Conservation (phyloP, 2,113 vertebrate species). For the Acinonyx jubatus region DNA sequence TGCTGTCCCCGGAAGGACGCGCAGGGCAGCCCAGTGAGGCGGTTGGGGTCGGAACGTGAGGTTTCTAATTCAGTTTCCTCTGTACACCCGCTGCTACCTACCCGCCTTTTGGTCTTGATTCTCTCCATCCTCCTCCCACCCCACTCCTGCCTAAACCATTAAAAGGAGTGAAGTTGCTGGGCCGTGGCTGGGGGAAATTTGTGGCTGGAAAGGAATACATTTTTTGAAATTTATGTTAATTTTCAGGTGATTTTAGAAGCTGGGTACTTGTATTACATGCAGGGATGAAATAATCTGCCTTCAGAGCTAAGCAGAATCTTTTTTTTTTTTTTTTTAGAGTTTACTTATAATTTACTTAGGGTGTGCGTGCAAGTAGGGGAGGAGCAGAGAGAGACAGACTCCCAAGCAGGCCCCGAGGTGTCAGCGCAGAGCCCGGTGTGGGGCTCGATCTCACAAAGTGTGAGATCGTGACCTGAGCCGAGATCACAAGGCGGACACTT, state of each 20-base stretch:
- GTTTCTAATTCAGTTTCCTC: background rate
- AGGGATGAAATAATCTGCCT: background rate
- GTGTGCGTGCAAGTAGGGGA: no score
- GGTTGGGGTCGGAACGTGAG: rapidly evolving
- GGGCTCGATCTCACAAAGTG: no score
- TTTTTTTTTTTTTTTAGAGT: no score
- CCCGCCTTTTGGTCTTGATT: background rate
- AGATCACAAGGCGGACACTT: no score
- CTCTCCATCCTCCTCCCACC: background rate
- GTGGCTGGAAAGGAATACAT: background rate
- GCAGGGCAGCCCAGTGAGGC: background rate
- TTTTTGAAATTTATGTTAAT: background rate
- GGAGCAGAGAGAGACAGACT: no score
- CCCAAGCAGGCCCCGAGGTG: no score
- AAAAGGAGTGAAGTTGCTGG: background rate
- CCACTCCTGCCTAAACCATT: background rate
- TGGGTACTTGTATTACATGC: background rate
- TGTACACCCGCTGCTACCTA: background rate
- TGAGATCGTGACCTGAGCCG: no score
- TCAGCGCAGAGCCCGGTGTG: no score
- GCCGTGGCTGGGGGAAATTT: background rate
- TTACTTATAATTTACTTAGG: no score
- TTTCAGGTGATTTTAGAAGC: conserved; percentile 6
- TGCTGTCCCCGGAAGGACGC: background rate
- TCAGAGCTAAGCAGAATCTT: background rate